A percentile compares a stretch with the other conserved stretches of the same genome.
phyloP scores from a whole-genome alignment of 2,797 vertebrate species.

The Amphiprion clarkii region DNA sequence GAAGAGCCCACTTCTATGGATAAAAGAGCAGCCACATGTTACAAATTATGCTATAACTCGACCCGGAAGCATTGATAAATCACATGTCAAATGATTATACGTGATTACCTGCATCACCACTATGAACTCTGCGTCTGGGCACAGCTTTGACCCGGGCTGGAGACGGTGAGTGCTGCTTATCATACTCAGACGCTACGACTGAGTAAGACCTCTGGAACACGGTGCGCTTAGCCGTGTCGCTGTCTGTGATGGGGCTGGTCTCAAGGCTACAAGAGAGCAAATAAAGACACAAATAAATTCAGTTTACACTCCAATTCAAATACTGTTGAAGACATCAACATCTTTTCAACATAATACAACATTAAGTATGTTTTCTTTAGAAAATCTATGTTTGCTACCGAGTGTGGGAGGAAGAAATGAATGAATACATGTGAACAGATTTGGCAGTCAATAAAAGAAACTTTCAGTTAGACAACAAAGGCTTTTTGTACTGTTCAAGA shows the following conservation, averaged over 20 bases:
- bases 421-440: too few relatives aligned
- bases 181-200: slow-evolving; percentile 98
- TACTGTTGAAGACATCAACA: background rate
- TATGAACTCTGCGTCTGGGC: slow-evolving; percentile 96
- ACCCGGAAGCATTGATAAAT: background rate
- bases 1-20: slow-evolving; percentile 96
- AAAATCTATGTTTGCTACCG: background rate
- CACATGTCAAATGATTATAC: background rate
- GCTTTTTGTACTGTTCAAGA: too few relatives aligned
- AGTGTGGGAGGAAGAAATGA: too few relatives aligned
- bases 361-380: background rate
- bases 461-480: too few relatives aligned
- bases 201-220: slow-evolving; percentile 99
- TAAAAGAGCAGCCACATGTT: slow-evolving; percentile 4
- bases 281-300: slow-evolving; percentile 7
- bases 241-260: slow-evolving; percentile 98
- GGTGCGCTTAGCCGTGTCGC: slow-evolving; percentile 95
- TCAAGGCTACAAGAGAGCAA: slow-evolving; percentile 88
- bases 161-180: slow-evolving; percentile 96
- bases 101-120: slow-evolving; percentile 94
- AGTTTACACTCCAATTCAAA: slow-evolving; percentile 2
- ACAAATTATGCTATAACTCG: background rate
- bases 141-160: slow-evolving; percentile 98
- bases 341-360: background rate
- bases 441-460: too few relatives aligned